Evolutionary conservation across 2,113 vertebrate species (phyloP).

Genomic region (Lipotes vexillifer): DNA sequence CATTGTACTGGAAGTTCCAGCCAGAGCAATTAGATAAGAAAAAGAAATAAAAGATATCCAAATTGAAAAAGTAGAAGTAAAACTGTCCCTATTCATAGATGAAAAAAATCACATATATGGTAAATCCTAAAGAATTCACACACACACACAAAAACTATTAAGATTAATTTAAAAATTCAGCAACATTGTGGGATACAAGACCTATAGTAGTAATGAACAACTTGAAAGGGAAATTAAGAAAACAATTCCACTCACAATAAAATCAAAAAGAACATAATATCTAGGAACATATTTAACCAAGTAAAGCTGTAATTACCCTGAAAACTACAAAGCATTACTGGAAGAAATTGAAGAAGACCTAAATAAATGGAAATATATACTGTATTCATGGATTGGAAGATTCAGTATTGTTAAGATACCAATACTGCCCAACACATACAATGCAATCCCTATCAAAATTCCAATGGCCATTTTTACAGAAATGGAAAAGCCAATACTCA

Average conservation of each 20-base stretch:
- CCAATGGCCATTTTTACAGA: not conserved
- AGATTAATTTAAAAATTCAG: not conserved
- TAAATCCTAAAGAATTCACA: not conserved
- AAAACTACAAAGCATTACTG: not conserved
- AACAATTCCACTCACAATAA: not conserved
- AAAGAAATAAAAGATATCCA: not conserved
- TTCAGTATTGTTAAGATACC: not conserved
- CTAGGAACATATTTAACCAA: not conserved
- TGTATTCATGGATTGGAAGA: not conserved
- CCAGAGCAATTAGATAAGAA: not conserved
- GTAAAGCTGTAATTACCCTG: not conserved
- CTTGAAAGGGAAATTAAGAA: not conserved
- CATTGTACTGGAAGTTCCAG: not conserved
- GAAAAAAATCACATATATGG: not conserved
- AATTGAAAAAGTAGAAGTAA: not conserved
- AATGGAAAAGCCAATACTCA: not conserved
- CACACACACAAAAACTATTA: not conserved
- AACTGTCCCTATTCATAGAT: not conserved
- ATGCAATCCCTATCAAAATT: not conserved
- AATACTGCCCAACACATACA: not conserved
- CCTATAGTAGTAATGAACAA: not conserved
- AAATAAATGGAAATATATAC: not conserved
- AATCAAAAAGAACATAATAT: not conserved
- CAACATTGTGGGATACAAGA: not conserved
- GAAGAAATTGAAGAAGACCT: not conserved